These are phyloP conservation scores for Trichomalopsis sarcophagae DNA, from an alignment of 1,140 invertebrate genomes.

Conservation along the genomic window DNA sequence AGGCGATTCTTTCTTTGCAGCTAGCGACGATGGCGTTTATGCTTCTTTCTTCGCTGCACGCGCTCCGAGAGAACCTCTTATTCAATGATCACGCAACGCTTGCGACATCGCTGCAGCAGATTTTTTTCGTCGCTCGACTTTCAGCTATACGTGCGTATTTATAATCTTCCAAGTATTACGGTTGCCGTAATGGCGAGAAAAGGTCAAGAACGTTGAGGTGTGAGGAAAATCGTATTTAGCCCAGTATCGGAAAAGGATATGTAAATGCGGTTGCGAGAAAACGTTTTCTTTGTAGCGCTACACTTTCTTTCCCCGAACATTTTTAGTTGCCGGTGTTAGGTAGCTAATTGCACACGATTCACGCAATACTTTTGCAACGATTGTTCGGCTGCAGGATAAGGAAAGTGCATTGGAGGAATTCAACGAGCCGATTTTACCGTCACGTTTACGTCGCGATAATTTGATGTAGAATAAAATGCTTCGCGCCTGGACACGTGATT, in stretches of 20 bases:
- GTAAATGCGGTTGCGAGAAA: too few species aligned
- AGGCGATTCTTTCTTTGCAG: neutral
- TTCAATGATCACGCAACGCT: neutral
- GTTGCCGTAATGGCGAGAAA: too few species aligned
- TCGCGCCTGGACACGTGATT: too few species aligned
- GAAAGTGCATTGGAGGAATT: neutral
- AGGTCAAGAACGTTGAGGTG: too few species aligned
- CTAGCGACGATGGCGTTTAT: neutral
- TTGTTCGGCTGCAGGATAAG: neutral
- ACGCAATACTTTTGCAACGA: neutral
- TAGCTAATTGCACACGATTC: neutral
- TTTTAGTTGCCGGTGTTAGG: neutral
- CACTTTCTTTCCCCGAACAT: neutral
- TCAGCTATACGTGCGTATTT: too few species aligned
- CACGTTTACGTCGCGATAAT: neutral
- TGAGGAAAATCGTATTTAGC: too few species aligned
- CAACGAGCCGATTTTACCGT: neutral
- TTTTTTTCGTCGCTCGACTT: too few species aligned
- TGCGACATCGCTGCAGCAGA: neutral
- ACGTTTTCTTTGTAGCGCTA: neutral
- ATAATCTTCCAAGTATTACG: too few species aligned
- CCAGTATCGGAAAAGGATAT: too few species aligned
- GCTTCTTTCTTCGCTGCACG: neutral
- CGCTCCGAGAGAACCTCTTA: neutral
- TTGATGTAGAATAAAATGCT: neutral